These are phyloP conservation scores for Podarcis siculus DNA, from an alignment of 2,797 vertebrate genomes.

Conservation along the genomic window DNA sequence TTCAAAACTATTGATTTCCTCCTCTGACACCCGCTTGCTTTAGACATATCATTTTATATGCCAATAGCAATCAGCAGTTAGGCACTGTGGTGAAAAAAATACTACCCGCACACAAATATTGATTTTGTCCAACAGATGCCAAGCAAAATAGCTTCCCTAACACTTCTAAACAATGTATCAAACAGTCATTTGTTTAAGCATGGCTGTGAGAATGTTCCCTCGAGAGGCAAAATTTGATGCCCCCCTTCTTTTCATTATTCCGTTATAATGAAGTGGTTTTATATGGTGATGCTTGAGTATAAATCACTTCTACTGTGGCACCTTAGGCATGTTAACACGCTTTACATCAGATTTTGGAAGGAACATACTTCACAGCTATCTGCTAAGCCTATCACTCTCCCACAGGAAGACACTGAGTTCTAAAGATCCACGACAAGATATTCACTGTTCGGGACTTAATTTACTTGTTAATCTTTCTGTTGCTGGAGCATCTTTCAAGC, in stretches of 20 bases:
- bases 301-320: conserved; percentile 62
- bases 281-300: conserved; percentile 62
- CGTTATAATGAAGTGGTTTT: conserved; percentile 74
- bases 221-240: conserved; percentile 63
- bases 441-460: conserved; percentile 13
- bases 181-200: conserved; percentile 69
- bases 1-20: not conserved
- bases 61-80: conserved; percentile 28
- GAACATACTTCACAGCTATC: conserved; percentile 22
- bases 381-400: conserved; percentile 6
- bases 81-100: not conserved
- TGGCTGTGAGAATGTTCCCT: conserved; percentile 58
- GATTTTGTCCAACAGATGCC: conserved; percentile 47
- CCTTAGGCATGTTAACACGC: conserved; percentile 65
- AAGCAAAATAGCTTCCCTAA: conserved; percentile 65
- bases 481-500: not conserved
- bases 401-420: conserved; percentile 17
- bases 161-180: conserved; percentile 70
- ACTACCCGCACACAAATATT: conserved; percentile 37
- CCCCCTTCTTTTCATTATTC: conserved; percentile 70
- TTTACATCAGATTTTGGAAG: conserved; percentile 55
- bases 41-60: conserved; percentile 2
- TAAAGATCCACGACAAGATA: conserved; percentile 6
- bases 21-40: not conserved
- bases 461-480: conserved; percentile 18